phyloP scores from a whole-genome alignment of 2,797 vertebrate genomes.

The Gadopsis bispinosus region DNA sequence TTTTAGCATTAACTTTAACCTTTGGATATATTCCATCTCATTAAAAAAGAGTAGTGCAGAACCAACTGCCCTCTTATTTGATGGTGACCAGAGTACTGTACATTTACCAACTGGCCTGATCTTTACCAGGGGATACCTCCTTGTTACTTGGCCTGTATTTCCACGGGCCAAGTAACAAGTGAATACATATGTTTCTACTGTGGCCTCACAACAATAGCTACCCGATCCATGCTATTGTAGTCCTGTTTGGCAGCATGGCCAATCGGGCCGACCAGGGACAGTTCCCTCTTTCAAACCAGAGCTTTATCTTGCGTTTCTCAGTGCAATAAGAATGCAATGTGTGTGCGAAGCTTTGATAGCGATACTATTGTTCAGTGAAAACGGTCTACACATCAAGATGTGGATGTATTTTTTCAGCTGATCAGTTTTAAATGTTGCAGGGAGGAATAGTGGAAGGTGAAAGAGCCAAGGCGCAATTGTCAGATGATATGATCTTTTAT shows the following conservation, averaged over 20 bases:
- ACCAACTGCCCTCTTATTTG: conserved; percentile 6
- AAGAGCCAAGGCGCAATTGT: background rate
- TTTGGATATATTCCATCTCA: background rate
- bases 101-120: background rate
- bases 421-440: background rate
- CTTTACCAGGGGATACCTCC: background rate
- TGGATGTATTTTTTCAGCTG: background rate
- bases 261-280: background rate
- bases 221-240: background rate
- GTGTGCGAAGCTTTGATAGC: background rate
- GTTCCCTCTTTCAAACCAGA: background rate
- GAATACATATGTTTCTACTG: background rate
- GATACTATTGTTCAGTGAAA: background rate
- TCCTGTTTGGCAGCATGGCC: background rate
- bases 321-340: background rate
- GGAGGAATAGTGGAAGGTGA: background rate
- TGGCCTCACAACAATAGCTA: background rate
- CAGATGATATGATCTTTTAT: background rate
- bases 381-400: background rate
- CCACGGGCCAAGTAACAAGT: background rate
- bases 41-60: conserved; percentile 9
- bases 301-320: background rate
- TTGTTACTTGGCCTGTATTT: background rate
- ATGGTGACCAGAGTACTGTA: background rate
- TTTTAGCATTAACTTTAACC: conserved; percentile 13